These are phyloP conservation scores for Epizoanthus stellaris DNA, from an alignment of 92 coral and sea anemone genomes.

Conservation along the genomic window DNA sequence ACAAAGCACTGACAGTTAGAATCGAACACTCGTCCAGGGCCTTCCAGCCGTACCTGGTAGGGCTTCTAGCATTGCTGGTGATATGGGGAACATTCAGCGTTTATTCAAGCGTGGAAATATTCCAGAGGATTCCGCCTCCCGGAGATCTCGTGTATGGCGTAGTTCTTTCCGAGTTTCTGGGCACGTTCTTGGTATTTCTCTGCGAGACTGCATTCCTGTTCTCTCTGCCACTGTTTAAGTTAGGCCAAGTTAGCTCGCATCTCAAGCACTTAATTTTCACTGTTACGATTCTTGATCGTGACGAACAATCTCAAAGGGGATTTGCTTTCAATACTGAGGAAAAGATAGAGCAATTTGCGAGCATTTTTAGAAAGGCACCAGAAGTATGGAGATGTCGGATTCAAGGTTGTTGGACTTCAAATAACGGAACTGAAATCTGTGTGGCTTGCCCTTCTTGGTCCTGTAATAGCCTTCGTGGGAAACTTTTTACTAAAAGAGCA, in stretches of 20 bases:
- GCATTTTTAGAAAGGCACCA: conserved; percentile 54
- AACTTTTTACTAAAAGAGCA: conserved; percentile 57
- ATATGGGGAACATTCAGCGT: conserved; percentile 66
- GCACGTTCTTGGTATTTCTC: conserved; percentile 54
- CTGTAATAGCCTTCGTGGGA: conserved; percentile 65
- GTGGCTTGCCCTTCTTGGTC: conserved; percentile 62
- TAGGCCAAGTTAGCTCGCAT: conserved; percentile 56
- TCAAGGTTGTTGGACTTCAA: conserved; percentile 57
- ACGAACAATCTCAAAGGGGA: conserved; percentile 44
- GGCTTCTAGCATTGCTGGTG: conserved; percentile 53
- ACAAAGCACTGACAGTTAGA: conserved; percentile 46
- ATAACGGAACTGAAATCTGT: conserved; percentile 59
- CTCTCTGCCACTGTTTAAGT: conserved; percentile 48
- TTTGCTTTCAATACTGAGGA: conserved; percentile 40
- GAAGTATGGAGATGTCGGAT: conserved; percentile 56
- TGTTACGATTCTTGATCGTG: conserved; percentile 52
- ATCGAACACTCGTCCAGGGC: conserved; percentile 42
- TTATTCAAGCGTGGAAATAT: conserved; percentile 60
- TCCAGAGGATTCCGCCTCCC: conserved; percentile 38
- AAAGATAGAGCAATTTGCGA: conserved; percentile 48
- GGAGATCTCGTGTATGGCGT: conserved; percentile 21
- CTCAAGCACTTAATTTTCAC: conserved; percentile 47
- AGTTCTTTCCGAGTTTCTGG: conserved; percentile 55
- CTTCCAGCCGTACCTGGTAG: conserved; percentile 56
- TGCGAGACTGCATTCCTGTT: conserved; percentile 55